Percentiles rank a stretch among this genome's conserved stretches.
Evolutionary conservation across 2,888 invertebrate species (phyloP).

Genomic region (Diaprepes abbreviatus): DNA sequence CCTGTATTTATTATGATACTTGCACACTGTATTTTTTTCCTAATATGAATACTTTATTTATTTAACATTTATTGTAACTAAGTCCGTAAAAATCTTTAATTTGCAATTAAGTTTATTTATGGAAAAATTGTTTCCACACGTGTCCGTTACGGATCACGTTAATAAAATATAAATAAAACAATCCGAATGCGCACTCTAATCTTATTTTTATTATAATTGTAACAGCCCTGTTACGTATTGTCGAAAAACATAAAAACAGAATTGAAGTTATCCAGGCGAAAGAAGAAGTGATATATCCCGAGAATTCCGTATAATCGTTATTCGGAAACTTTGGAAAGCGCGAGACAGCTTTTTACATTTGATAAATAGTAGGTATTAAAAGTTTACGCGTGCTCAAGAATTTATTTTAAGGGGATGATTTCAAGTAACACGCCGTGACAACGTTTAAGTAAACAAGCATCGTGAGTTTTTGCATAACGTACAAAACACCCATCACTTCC

Average conservation of each 20-base stretch:
- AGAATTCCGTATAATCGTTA: conserved; percentile 10
- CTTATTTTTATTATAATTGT: background rate
- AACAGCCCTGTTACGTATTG: background rate
- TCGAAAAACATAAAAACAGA: conserved; percentile 4
- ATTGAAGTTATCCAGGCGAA: background rate
- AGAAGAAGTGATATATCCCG: background rate
- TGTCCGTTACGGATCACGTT: no score
- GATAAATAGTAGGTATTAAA: conserved; percentile 9
- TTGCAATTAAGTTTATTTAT: no score
- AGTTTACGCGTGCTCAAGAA: conserved; percentile 1
- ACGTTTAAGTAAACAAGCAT: conserved; percentile 10
- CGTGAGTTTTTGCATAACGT: no score
- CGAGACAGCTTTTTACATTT: conserved; percentile 2
- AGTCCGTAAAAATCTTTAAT: no score
- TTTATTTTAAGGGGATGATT: conserved; percentile 4
- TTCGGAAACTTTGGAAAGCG: conserved; percentile 1
- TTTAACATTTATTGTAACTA: no score
- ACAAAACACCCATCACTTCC: no score
- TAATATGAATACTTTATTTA: no score
- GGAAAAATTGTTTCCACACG: no score
- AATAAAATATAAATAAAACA: no score
- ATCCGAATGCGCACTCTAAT: background rate
- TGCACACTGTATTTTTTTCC: no score
- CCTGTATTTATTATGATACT: no score
- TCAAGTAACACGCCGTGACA: background rate